Conservation (phyloP, 2,113 vertebrate species). For the Nothocercus julius region DNA sequence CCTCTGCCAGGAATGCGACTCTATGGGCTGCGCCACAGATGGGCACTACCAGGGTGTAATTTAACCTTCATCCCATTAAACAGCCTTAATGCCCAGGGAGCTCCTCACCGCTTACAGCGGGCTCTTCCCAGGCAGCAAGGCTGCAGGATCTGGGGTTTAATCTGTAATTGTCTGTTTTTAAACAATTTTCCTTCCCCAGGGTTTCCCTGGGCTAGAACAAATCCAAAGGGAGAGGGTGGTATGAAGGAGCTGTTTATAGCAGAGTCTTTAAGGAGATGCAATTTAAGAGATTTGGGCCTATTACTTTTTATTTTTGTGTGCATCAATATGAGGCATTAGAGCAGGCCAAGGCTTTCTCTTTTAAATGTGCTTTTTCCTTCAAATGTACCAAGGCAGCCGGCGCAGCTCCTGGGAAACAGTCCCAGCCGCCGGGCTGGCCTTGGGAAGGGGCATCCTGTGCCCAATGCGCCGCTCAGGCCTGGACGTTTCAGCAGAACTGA, state of each 20-base stretch:
- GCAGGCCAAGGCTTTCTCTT: background rate
- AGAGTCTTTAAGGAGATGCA: background rate
- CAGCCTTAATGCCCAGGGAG: conserved; percentile 1
- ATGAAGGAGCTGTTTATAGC: background rate
- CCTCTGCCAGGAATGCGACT: background rate
- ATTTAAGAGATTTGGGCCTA: background rate
- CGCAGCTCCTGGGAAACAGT: background rate
- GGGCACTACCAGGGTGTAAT: background rate
- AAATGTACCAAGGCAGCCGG: background rate
- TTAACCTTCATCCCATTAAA: conserved; percentile 35
- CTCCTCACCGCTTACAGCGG: conserved; percentile 26
- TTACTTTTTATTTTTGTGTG: background rate
- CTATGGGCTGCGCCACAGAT: background rate
- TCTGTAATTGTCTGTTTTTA: conserved; percentile 53
- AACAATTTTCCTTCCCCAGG: conserved; percentile 6
- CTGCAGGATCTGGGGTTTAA: conserved; percentile 1
- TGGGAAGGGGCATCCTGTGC: background rate
- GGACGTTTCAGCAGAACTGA: background rate
- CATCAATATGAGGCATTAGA: background rate
- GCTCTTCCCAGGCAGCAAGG: conserved; percentile 12
- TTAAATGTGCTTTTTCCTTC: background rate
- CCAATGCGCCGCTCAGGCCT: background rate
- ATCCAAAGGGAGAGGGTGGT: background rate
- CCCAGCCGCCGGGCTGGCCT: background rate
- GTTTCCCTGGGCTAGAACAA: background rate